Evolutionary conservation across 2,888 invertebrate genomes (phyloP).

Genomic region (Colostygia pectinataria): DNA sequence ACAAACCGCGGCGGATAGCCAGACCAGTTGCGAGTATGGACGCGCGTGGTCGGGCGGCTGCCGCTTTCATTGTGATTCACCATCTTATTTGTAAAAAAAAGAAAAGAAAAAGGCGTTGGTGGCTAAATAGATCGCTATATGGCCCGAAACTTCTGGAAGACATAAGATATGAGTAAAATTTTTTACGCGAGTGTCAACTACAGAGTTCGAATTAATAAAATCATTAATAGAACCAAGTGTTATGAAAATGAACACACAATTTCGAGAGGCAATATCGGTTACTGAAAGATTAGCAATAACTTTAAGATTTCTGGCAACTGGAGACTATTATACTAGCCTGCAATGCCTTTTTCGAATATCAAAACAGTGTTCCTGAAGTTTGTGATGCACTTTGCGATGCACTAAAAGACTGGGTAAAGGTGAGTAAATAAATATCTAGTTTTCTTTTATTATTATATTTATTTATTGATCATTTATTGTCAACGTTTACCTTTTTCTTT

Average conservation of each 20-base stretch:
- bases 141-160: too few relatives aligned
- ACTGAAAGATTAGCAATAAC: conserved; percentile 20
- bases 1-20: conserved; percentile 25
- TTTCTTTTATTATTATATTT: too few relatives aligned
- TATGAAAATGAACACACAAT: conserved; percentile 14
- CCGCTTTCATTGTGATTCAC: conserved; percentile 22
- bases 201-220: conserved; percentile 18
- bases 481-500: too few relatives aligned
- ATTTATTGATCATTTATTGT: too few relatives aligned
- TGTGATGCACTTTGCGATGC: conserved; percentile 3
- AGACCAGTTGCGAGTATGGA: conserved; percentile 25
- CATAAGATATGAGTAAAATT: too few relatives aligned
- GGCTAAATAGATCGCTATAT: too few relatives aligned
- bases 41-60: conserved; percentile 25
- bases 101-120: conserved; percentile 22
- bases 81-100: conserved; percentile 16
- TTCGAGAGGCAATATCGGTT: conserved; percentile 16
- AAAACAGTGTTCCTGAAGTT: conserved; percentile 14
- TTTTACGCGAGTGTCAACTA: too few relatives aligned
- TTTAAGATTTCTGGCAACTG: conserved; percentile 22
- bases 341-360: too few relatives aligned
- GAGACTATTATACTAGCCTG: too few relatives aligned
- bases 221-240: conserved; percentile 14
- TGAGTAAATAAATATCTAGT: too few relatives aligned
- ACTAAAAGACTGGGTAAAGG: too few relatives aligned